phyloP scores from a whole-genome alignment of 2,888 invertebrate species.

The Drosophila neoperkinsi region DNA sequence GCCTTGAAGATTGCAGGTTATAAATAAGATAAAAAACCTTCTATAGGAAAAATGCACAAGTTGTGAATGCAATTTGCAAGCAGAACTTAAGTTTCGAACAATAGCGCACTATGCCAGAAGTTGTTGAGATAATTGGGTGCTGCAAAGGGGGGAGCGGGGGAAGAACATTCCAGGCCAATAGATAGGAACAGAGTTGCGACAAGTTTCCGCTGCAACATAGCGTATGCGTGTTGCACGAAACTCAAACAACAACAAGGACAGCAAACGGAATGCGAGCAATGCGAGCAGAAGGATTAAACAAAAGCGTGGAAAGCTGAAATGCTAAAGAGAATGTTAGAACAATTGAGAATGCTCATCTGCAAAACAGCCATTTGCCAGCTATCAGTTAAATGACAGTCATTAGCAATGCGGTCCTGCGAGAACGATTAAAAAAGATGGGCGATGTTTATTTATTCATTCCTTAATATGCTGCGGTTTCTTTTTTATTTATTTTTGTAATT shows the following conservation, averaged over 20 bases:
- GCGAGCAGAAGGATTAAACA: constrained; percentile 40
- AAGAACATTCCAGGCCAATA: neutral
- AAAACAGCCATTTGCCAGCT: constrained; percentile 6
- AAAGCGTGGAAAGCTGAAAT: constrained; percentile 26
- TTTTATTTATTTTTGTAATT: constrained; percentile 46
- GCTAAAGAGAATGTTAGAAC: neutral
- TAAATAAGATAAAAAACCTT: neutral
- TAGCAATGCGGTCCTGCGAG: neutral
- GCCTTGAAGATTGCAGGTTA: neutral
- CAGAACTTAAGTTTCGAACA: constrained; percentile 52
- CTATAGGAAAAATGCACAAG: constrained; percentile 21
- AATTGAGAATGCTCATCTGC: constrained; percentile 4
- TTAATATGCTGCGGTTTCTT: constrained; percentile 61
- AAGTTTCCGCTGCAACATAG: constrained; percentile 49
- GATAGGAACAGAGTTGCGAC: constrained; percentile 36
- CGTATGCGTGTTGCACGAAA: constrained; percentile 45
- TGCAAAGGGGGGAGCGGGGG: neutral
- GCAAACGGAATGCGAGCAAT: constrained; percentile 16
- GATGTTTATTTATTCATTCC: constrained; percentile 55
- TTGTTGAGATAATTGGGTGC: constrained; percentile 29
- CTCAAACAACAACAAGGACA: constrained; percentile 41
- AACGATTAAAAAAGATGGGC: constrained; percentile 4
- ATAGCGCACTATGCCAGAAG: constrained; percentile 49
- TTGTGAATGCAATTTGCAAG: constrained; percentile 35
- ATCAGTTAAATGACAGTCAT: constrained; percentile 28